Percentiles rank a stretch among this genome's conserved stretches.
phyloP scores from a whole-genome alignment of 2,888 invertebrate genomes.

The Synergus itoensis region DNA sequence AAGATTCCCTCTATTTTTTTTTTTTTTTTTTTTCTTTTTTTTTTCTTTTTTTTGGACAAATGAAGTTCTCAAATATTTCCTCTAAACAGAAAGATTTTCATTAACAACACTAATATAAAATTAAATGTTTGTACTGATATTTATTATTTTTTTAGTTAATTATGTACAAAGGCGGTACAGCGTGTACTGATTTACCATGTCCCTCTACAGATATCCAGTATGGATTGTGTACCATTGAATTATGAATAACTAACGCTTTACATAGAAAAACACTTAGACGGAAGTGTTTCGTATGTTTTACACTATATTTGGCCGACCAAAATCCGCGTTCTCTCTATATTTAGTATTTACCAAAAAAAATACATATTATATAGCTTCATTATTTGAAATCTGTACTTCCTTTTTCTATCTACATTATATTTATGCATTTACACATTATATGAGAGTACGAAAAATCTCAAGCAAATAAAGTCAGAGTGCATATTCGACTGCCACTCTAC shows the following conservation, averaged over 20 bases:
- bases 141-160: conserved; percentile 46
- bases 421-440: conserved; percentile 26
- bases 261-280: neutral
- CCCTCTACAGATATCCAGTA: conserved; percentile 18
- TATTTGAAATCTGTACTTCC: neutral
- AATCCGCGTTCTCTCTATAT: conserved; percentile 14
- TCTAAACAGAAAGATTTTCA: too few species aligned
- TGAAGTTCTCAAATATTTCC: too few species aligned
- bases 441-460: conserved; percentile 23
- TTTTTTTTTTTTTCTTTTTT: too few species aligned
- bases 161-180: conserved; percentile 51
- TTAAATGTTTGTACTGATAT: conserved; percentile 32
- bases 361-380: conserved; percentile 25
- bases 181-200: conserved; percentile 22
- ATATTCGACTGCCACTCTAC: conserved; percentile 6
- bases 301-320: neutral
- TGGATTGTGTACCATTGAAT: conserved; percentile 22
- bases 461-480: conserved; percentile 15
- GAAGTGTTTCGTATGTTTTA: conserved; percentile 24
- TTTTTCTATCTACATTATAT: conserved; percentile 37
- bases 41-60: too few species aligned
- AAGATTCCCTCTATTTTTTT: neutral
- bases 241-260: conserved; percentile 40
- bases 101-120: too few species aligned
- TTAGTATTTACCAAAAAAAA: conserved; percentile 22